Percentiles rank a stretch among this genome's conserved stretches.
Evolutionary conservation across 1,140 invertebrate genomes (phyloP).

Genomic region (Oryzaephilus surinamensis): DNA sequence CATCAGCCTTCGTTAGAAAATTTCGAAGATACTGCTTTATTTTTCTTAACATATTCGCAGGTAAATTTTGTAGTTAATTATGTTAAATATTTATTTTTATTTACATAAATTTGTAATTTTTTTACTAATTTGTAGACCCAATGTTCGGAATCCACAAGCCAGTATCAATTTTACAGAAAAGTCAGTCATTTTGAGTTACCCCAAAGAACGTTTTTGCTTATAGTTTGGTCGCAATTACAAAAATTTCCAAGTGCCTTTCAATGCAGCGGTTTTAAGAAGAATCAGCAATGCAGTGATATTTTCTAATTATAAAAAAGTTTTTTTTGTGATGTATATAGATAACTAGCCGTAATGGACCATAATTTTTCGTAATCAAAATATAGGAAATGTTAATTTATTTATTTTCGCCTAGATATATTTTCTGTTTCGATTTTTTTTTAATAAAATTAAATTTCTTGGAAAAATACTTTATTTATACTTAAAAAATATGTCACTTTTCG

Average conservation of each 20-base stretch:
- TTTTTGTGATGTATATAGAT: too few species aligned
- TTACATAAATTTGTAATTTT: neutral
- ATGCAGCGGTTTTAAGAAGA: slow-evolving; percentile 10
- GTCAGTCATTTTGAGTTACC: slow-evolving; percentile 10
- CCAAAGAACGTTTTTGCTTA: slow-evolving; percentile 15
- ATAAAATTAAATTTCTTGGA: too few species aligned
- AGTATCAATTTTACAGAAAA: slow-evolving; percentile 10
- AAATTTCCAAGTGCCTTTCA: slow-evolving; percentile 26
- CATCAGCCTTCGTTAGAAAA: slow-evolving; percentile 39
- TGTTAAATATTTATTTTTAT: neutral
- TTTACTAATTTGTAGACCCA: slow-evolving; percentile 8
- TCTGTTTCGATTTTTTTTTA: too few species aligned
- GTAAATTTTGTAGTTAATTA: slow-evolving; percentile 21
- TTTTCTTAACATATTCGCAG: slow-evolving; percentile 39
- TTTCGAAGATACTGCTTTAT: slow-evolving; percentile 35
- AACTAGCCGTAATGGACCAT: too few species aligned
- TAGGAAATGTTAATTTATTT: too few species aligned
- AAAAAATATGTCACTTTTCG: too few species aligned
- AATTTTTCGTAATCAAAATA: too few species aligned
- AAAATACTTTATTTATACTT: too few species aligned
- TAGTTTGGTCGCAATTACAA: slow-evolving; percentile 24
- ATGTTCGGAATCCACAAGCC: slow-evolving; percentile 10
- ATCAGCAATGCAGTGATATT: slow-evolving; percentile 11
- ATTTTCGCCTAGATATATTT: too few species aligned
- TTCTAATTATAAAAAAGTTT: too few species aligned